A percentile compares a stretch with the other conserved stretches of the same genome.
Evolutionary conservation across 2,113 vertebrate genomes (phyloP).

Genomic region (Chloropsis cyanopogon): DNA sequence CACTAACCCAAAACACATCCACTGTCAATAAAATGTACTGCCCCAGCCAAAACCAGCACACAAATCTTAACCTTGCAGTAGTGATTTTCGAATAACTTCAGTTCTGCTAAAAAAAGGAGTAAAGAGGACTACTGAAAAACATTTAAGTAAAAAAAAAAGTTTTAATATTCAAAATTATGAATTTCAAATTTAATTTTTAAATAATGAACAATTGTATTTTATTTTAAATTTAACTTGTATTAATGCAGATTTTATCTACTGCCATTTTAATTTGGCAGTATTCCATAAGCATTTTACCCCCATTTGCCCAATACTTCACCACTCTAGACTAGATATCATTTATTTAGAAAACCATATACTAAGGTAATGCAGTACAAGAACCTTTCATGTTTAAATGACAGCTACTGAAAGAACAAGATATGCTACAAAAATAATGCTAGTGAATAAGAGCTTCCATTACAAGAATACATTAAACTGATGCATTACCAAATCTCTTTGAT

Average conservation of each 20-base stretch:
- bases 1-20: neutral
- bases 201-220: neutral
- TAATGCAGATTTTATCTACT: slow-evolving; percentile 19
- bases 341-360: slow-evolving; percentile 67
- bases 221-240: neutral
- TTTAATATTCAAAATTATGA: neutral
- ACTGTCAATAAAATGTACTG: neutral
- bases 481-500: slow-evolving; percentile 56
- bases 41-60: neutral
- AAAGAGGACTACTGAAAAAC: neutral
- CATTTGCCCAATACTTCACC: slow-evolving; percentile 21
- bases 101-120: neutral
- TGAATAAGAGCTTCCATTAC: slow-evolving; percentile 33
- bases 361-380: slow-evolving; percentile 39
- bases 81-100: neutral
- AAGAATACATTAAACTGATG: slow-evolving; percentile 41
- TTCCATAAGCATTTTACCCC: neutral
- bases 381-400: slow-evolving; percentile 66
- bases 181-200: neutral
- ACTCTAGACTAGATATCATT: slow-evolving; percentile 37
- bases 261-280: neutral
- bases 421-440: slow-evolving; percentile 47
- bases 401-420: slow-evolving; percentile 49
- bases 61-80: neutral
- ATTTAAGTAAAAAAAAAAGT: neutral